Evolutionary conservation across 2,113 vertebrate species (phyloP).

Genomic region (Tyrannus savana): DNA sequence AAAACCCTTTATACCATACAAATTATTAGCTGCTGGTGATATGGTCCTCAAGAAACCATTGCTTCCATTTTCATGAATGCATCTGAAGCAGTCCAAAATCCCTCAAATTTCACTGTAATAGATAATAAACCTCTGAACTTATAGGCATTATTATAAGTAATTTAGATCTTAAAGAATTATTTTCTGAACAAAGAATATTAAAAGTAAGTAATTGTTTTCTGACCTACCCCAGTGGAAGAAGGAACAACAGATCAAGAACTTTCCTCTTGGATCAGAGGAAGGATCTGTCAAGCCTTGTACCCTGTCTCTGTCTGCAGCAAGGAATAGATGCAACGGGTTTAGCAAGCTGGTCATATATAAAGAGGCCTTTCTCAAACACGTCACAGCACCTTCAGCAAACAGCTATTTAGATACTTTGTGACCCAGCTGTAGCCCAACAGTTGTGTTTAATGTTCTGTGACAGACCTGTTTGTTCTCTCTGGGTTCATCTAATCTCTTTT

Average conservation of each 20-base stretch:
- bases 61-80: neutral
- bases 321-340: neutral
- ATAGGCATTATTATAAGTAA: neutral
- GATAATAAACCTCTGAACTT: neutral
- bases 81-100: neutral
- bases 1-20: neutral
- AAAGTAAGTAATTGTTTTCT: neutral
- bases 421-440: neutral
- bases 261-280: neutral
- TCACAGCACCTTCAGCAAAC: neutral
- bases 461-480: neutral
- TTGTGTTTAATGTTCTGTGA: neutral
- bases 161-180: neutral
- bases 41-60: accelerated
- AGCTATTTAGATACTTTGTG: neutral
- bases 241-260: neutral
- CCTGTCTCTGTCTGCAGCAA: neutral
- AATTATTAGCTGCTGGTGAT: neutral
- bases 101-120: neutral
- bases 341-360: neutral
- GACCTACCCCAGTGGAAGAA: neutral
- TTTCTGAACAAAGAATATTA: neutral
- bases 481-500: neutral
- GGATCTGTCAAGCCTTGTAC: neutral
- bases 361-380: neutral